phyloP scores from a whole-genome alignment of 1,140 invertebrate genomes.

The Hyles euphorbiae region DNA sequence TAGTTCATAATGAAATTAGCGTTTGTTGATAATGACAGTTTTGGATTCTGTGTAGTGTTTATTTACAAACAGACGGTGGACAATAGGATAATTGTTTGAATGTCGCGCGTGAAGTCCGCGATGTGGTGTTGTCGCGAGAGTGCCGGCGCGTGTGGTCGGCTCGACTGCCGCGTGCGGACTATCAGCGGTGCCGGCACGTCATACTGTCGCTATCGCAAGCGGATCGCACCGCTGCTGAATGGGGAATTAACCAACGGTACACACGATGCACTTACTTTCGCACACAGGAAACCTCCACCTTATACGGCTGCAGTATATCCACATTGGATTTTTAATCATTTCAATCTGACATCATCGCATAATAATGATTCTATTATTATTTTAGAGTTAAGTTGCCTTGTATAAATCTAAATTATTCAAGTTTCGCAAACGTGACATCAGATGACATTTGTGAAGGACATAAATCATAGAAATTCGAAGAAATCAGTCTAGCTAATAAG shows the following conservation, averaged over 20 bases:
- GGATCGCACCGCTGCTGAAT: conserved; percentile 49
- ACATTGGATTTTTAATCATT: background rate
- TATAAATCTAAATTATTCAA: no score
- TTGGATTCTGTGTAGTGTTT: background rate
- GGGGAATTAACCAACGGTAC: conserved; percentile 15
- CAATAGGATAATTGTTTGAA: background rate
- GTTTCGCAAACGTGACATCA: no score
- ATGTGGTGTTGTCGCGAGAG: background rate
- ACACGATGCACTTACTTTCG: no score
- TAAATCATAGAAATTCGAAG: no score
- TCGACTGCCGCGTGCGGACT: conserved; percentile 45
- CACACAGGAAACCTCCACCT: no score
- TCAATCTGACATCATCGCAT: no score
- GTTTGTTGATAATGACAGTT: background rate
- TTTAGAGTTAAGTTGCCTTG: no score
- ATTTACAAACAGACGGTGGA: conserved; percentile 3
- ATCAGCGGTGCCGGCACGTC: conserved; percentile 20
- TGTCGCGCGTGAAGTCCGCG: background rate
- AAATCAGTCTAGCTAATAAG: no score
- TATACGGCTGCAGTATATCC: background rate
- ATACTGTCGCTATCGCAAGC: conserved; percentile 24
- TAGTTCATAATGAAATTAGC: background rate
- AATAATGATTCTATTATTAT: no score
- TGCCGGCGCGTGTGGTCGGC: conserved; percentile 30
- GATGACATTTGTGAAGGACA: no score